These are phyloP conservation scores for Hypothenemus hampei DNA, from an alignment of 1,140 invertebrate species.

Conservation along the genomic window DNA sequence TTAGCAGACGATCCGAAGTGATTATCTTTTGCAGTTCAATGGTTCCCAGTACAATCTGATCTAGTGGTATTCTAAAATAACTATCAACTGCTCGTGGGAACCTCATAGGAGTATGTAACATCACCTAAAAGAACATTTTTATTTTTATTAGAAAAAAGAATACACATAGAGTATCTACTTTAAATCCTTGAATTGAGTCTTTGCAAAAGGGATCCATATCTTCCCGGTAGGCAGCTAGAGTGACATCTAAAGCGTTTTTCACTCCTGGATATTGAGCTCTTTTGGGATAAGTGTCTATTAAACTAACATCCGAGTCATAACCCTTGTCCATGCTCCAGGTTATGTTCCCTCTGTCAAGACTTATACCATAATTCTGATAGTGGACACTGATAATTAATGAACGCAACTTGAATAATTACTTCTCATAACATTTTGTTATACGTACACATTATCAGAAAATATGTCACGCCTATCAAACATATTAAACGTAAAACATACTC, in stretches of 20 bases:
- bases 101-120: slow-evolving; percentile 54
- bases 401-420: background rate
- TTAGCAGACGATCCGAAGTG: slow-evolving; percentile 23
- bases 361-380: slow-evolving; percentile 20
- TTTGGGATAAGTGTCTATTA: slow-evolving; percentile 48
- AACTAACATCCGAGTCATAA: slow-evolving; percentile 26
- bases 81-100: slow-evolving; percentile 50
- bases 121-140: slow-evolving; percentile 49
- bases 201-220: slow-evolving; percentile 50
- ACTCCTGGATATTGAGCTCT: slow-evolving; percentile 47
- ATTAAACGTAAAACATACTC: slow-evolving; percentile 63
- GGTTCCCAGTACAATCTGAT: slow-evolving; percentile 46
- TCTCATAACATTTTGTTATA: no score
- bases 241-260: slow-evolving; percentile 46
- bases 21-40: slow-evolving; percentile 31
- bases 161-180: no score
- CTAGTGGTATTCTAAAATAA: slow-evolving; percentile 50
- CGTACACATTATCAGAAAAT: slow-evolving; percentile 49
- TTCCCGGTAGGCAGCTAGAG: slow-evolving; percentile 42
- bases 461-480: slow-evolving; percentile 53
- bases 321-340: slow-evolving; percentile 49
- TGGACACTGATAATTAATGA: slow-evolving; percentile 18
- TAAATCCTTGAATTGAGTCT: slow-evolving; percentile 50
- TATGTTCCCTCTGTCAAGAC: background rate
- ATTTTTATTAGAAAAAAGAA: no score